Conservation (phyloP, 2,113 vertebrate genomes). For the Dicerorhinus sumatrensis region DNA sequence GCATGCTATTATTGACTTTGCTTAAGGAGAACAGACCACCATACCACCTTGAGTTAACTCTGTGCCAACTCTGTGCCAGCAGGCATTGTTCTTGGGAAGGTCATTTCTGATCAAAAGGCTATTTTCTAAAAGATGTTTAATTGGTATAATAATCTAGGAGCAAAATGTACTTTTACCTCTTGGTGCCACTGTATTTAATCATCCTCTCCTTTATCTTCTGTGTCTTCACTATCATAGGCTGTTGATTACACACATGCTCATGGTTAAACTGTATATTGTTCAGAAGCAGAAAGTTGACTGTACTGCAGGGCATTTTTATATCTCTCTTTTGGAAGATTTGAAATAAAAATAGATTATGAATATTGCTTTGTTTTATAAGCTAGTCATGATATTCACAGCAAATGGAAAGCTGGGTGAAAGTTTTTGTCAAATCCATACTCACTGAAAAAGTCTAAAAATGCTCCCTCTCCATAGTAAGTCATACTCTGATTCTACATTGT, state of each 20-base stretch:
- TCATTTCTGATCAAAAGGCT: constrained; percentile 77
- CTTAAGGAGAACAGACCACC: constrained; percentile 74
- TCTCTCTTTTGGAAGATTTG: constrained; percentile 49
- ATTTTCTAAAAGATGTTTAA: constrained; percentile 73
- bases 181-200: constrained; percentile 87
- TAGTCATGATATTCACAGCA: not conserved
- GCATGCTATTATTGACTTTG: constrained; percentile 62
- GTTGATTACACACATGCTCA: not conserved
- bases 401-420: constrained; percentile 23
- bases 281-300: constrained; percentile 17
- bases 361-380: constrained; percentile 45
- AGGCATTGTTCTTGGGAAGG: constrained; percentile 75
- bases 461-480: not conserved
- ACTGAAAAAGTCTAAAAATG: not conserved
- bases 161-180: constrained; percentile 88
- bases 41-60: constrained; percentile 27
- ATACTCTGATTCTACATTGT: not conserved
- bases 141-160: constrained; percentile 81
- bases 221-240: constrained; percentile 52
- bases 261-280: not conserved
- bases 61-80: constrained; percentile 59
- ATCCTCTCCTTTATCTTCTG: constrained; percentile 54
- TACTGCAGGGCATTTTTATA: constrained; percentile 32
- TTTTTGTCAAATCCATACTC: not conserved
- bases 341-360: constrained; percentile 41